Conservation (phyloP, 2,888 invertebrate genomes). For the Clostera curtula region DNA sequence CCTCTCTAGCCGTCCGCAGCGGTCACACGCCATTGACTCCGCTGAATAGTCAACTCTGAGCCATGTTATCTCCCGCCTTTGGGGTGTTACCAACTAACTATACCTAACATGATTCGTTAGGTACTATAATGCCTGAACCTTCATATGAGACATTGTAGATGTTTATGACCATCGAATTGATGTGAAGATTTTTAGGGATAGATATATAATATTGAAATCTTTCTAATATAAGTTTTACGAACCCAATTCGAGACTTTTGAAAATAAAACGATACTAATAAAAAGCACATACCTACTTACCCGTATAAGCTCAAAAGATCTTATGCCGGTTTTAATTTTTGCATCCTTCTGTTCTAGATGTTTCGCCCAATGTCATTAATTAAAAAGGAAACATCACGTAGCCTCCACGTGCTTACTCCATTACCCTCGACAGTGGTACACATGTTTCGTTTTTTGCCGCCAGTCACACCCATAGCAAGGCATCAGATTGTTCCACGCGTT, state of each 20-base stretch:
- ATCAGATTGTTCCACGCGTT: constrained; percentile 47
- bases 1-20: constrained; percentile 45
- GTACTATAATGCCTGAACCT: constrained; percentile 9
- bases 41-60: constrained; percentile 57
- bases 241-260: no score
- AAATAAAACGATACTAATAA: no score
- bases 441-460: constrained; percentile 52
- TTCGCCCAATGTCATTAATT: constrained; percentile 29
- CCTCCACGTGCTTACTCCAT: constrained; percentile 47
- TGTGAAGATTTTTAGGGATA: no score
- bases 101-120: constrained; percentile 20
- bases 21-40: constrained; percentile 71
- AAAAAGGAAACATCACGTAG: constrained; percentile 33
- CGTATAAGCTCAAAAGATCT: no score
- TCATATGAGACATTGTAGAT: no score
- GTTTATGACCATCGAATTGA: no score
- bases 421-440: constrained; percentile 39
- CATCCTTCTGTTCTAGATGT: constrained; percentile 14
- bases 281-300: no score
- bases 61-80: constrained; percentile 47
- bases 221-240: no score
- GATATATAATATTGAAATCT: no score
- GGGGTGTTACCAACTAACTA: constrained; percentile 39
- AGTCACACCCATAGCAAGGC: constrained; percentile 54
- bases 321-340: no score